Percentiles rank a stretch among this genome's conserved stretches.
Evolutionary conservation across 2,888 invertebrate genomes (phyloP).

Genomic region (Parelbella ahira): DNA sequence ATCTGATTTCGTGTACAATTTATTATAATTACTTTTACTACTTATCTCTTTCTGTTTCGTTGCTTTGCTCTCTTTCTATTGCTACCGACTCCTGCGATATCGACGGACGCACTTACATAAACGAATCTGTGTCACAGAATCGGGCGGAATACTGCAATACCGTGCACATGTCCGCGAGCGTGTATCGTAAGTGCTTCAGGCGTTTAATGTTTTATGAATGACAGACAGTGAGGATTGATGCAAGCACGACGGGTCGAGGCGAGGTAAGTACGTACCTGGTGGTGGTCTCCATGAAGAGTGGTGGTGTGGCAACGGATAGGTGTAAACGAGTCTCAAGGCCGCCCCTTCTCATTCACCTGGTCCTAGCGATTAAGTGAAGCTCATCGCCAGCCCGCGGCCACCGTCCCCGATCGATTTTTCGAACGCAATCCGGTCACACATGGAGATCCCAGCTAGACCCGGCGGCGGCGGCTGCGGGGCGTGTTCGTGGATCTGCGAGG

Average conservation of each 20-base stretch:
- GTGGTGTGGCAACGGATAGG: conserved; percentile 37
- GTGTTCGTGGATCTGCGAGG: conserved; percentile 43
- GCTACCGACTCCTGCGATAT: conserved; percentile 39
- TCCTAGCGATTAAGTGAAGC: conserved; percentile 46
- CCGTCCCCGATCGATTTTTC: conserved; percentile 44
- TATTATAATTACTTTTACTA: conserved; percentile 34
- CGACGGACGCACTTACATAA: conserved; percentile 49
- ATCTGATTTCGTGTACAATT: conserved; percentile 26
- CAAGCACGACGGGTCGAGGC: conserved; percentile 8
- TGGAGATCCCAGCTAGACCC: conserved; percentile 45
- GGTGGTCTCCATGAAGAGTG: conserved; percentile 40
- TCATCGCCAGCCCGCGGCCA: conserved; percentile 45
- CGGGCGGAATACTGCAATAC: conserved; percentile 40
- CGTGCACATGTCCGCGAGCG: conserved; percentile 28
- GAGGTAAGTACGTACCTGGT: conserved; percentile 39
- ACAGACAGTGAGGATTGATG: conserved; percentile 17
- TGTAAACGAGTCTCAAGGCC: conserved; percentile 47
- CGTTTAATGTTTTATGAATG: conserved; percentile 26
- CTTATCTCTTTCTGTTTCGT: conserved; percentile 34
- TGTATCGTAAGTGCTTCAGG: conserved; percentile 18
- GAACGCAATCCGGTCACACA: conserved; percentile 44
- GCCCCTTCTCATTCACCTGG: conserved; percentile 40
- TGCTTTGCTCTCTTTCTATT: conserved; percentile 36
- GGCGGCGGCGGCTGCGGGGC: conserved; percentile 55
- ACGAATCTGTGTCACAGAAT: conserved; percentile 41